These are phyloP conservation scores for Hippopotamus amphibius DNA, from an alignment of 2,113 vertebrate species.

Conservation along the genomic window DNA sequence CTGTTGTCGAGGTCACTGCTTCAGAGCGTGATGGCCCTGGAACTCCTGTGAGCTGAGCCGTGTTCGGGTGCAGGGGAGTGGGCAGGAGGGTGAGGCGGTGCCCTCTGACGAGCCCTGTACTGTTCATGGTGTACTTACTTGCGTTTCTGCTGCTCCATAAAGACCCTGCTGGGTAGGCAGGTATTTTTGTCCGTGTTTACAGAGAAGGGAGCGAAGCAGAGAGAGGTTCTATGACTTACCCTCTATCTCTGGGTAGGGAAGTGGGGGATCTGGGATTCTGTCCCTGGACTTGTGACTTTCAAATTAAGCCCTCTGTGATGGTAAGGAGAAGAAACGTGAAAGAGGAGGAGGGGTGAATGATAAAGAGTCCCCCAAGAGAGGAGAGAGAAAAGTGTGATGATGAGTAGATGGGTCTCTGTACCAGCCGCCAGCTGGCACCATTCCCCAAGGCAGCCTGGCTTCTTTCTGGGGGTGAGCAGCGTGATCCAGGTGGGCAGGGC, in stretches of 20 bases:
- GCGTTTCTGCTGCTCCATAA: neutral
- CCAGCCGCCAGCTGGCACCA: slow-evolving; percentile 62
- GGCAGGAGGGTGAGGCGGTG: neutral
- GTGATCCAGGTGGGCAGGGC: neutral
- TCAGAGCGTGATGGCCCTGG: neutral
- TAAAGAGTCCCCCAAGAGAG: neutral
- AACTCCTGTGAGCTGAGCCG: neutral
- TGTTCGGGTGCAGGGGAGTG: neutral
- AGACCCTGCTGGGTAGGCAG: neutral
- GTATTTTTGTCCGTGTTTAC: neutral
- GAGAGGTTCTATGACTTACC: neutral
- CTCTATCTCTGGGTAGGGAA: neutral
- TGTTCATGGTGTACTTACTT: neutral
- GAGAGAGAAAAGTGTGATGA: neutral
- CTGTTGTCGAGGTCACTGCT: neutral
- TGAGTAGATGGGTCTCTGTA: neutral
- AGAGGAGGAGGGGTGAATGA: neutral
- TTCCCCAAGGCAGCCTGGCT: slow-evolving; percentile 25
- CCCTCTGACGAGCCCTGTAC: neutral
- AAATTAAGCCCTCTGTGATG: neutral
- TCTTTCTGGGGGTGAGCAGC: neutral
- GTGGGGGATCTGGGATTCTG: neutral
- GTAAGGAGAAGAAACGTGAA: neutral
- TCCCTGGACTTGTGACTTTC: neutral
- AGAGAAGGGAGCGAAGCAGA: neutral